These are phyloP conservation scores for Mastacembelus armatus DNA, from an alignment of 2,797 vertebrate genomes.

Conservation along the genomic window DNA sequence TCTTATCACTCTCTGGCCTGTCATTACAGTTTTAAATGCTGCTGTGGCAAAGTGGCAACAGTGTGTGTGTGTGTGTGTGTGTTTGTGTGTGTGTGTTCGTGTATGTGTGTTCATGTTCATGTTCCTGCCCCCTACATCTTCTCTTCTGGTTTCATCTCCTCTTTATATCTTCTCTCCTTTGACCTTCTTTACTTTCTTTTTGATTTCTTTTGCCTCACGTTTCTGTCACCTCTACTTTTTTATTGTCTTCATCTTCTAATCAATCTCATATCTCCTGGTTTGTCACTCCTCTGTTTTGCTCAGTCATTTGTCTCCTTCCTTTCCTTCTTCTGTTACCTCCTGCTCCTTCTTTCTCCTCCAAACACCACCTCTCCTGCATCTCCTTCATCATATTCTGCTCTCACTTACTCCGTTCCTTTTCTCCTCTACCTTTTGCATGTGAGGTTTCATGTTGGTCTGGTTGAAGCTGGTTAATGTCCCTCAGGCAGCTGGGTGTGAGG, in stretches of 20 bases:
- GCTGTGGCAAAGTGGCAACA: conserved; percentile 71
- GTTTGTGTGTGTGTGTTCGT: conserved; percentile 31
- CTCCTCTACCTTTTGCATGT: too few species aligned
- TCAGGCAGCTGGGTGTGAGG: neutral
- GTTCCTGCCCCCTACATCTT: conserved; percentile 5
- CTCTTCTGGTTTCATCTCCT: neutral
- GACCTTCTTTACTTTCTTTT: neutral
- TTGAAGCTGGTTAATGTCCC: too few species aligned
- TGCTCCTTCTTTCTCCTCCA: neutral
- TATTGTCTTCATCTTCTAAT: neutral
- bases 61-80: conserved; percentile 28
- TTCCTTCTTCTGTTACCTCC: neutral
- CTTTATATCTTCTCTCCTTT: neutral
- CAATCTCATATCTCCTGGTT: too few species aligned
- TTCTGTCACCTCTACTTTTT: too few species aligned
- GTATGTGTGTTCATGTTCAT: conserved; percentile 9
- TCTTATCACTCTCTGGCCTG: conserved; percentile 92
- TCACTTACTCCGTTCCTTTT: too few species aligned
- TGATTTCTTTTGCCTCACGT: too few species aligned
- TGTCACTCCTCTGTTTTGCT: neutral
- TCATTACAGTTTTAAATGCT: conserved; percentile 86
- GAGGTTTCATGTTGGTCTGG: too few species aligned
- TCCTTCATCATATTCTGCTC: too few species aligned
- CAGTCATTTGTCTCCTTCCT: neutral
- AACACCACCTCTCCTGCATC: neutral